Conservation (phyloP, 2,113 vertebrate genomes). For the Engystomops pustulosus region DNA sequence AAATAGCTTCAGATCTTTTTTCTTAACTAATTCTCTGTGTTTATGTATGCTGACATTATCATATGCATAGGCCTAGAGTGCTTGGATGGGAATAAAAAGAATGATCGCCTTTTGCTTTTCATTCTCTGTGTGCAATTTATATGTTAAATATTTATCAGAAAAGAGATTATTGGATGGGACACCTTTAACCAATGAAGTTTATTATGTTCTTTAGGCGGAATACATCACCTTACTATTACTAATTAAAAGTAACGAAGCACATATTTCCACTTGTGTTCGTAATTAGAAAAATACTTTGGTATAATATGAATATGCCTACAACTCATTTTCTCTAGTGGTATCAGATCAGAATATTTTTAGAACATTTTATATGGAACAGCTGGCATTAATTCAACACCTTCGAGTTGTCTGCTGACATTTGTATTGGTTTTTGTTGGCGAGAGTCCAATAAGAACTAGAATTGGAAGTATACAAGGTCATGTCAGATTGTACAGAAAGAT, state of each 20-base stretch:
- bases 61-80: background rate
- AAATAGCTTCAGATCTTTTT: background rate
- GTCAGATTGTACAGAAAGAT: slow-evolving; percentile 42
- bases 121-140: background rate
- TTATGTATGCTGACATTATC: background rate
- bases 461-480: slow-evolving; percentile 45
- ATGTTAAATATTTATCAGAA: background rate
- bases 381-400: slow-evolving; percentile 20
- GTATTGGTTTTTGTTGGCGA: slow-evolving; percentile 42
- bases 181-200: background rate
- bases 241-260: background rate
- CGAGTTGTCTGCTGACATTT: slow-evolving; percentile 37
- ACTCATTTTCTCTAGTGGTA: slow-evolving; percentile 1
- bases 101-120: background rate
- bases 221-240: background rate
- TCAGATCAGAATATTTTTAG: slow-evolving; percentile 22
- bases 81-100: background rate
- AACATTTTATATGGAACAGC: slow-evolving; percentile 37
- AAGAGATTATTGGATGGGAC: background rate
- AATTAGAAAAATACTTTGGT: background rate
- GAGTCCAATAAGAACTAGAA: slow-evolving; percentile 5
- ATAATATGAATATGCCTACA: background rate
- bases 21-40: background rate
- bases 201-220: background rate
- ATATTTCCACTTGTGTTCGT: background rate